A percentile compares a stretch with the other conserved stretches of the same genome.
phyloP scores from a whole-genome alignment of 2,797 vertebrate genomes.

The Pangasius djambal region DNA sequence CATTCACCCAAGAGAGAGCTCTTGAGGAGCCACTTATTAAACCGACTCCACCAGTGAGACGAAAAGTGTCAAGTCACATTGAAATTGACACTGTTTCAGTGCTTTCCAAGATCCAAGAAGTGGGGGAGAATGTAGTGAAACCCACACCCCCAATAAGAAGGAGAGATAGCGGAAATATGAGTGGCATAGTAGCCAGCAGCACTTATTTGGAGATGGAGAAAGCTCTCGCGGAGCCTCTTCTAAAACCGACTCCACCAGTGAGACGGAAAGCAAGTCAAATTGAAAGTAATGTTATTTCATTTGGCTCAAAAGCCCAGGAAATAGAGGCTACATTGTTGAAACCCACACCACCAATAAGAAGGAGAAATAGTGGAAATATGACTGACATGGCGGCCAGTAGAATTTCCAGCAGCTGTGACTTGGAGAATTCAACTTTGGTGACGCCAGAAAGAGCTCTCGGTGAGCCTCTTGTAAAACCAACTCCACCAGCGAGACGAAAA shows the following conservation, averaged over 20 bases:
- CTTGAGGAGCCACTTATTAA: neutral
- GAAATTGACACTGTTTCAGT: neutral
- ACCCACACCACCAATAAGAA: slow-evolving; percentile 39
- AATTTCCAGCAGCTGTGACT: neutral
- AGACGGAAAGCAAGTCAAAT: slow-evolving; percentile 10
- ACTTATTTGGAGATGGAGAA: slow-evolving; percentile 12
- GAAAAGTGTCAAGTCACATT: slow-evolving; percentile 2
- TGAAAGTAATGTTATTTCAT: slow-evolving; percentile 14
- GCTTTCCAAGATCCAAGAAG: slow-evolving; percentile 23
- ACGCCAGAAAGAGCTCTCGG: neutral
- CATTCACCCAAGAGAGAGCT: neutral
- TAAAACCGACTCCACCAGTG: slow-evolving; percentile 29
- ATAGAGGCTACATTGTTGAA: neutral
- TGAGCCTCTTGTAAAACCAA: slow-evolving; percentile 35
- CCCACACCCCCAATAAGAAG: slow-evolving; percentile 3
- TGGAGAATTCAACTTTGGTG: neutral
- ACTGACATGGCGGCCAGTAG: neutral
- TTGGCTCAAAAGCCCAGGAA: slow-evolving; percentile 17
- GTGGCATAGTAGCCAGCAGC: neutral
- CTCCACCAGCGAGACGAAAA: slow-evolving; percentile 46
- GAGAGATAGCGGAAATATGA: neutral
- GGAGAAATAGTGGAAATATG: neutral
- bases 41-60: slow-evolving; percentile 30
- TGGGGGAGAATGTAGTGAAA: neutral
- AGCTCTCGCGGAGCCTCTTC: neutral